These are phyloP conservation scores for Nasonia longicornis DNA, from an alignment of 1,140 invertebrate genomes.

Conservation along the genomic window DNA sequence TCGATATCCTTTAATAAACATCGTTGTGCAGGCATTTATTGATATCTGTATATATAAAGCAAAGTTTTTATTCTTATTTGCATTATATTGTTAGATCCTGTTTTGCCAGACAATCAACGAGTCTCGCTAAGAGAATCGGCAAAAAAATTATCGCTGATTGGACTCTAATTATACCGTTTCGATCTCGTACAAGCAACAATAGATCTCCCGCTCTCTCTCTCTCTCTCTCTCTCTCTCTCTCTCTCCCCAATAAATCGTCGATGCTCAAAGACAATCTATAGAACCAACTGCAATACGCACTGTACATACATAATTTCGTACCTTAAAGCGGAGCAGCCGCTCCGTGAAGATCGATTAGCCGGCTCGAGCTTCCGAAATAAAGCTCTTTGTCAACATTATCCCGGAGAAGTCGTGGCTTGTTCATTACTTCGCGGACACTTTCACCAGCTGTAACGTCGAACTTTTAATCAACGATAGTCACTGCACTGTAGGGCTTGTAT, in stretches of 20 bases:
- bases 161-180: too few relatives aligned
- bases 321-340: not conserved
- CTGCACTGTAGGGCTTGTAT: not conserved
- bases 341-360: conserved; percentile 1
- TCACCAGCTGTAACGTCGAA: not conserved
- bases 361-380: not conserved
- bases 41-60: not conserved
- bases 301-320: not conserved
- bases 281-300: not conserved
- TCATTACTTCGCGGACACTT: not conserved
- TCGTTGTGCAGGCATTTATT: not conserved
- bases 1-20: conserved; percentile 1
- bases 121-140: too few relatives aligned
- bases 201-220: too few relatives aligned
- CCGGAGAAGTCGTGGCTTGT: not conserved
- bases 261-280: not conserved
- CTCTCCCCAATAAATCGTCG: not conserved
- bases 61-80: not conserved
- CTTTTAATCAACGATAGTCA: not conserved
- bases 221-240: too few relatives aligned
- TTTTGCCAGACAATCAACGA: too few relatives aligned
- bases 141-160: too few relatives aligned
- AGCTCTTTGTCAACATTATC: not conserved
- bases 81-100: not conserved
- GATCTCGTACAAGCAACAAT: too few relatives aligned